Conservation (phyloP, 2,797 vertebrate species). For the Anisognathus igniventris region DNA sequence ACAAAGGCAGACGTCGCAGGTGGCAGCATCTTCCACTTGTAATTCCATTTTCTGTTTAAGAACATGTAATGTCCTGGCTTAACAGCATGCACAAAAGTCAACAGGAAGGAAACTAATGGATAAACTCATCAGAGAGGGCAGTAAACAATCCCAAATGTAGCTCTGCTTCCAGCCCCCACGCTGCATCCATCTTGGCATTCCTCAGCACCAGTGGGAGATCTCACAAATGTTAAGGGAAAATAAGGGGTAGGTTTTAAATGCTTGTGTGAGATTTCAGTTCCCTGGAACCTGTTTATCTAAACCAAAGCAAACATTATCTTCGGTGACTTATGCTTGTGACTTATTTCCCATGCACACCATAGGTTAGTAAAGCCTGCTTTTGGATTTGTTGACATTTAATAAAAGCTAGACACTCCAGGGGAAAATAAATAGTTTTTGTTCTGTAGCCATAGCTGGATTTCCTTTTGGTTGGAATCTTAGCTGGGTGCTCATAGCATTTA, state of each 20-base stretch:
- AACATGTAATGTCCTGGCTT: constrained; percentile 24
- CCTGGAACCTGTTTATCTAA: constrained; percentile 56
- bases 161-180: constrained; percentile 8
- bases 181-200: constrained; percentile 15
- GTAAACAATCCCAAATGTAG: constrained; percentile 15
- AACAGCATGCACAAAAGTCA: constrained; percentile 2
- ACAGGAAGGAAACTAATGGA: constrained; percentile 57
- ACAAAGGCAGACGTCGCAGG: neutral
- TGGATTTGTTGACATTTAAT: constrained; percentile 64
- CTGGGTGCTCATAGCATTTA: constrained; percentile 26
- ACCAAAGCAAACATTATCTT: constrained; percentile 59
- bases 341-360: constrained; percentile 40
- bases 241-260: constrained; percentile 38
- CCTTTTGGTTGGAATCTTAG: constrained; percentile 40
- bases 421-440: constrained; percentile 42
- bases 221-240: constrained; percentile 55
- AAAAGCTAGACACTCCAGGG: constrained; percentile 56
- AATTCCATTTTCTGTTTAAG: constrained; percentile 13
- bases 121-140: constrained; percentile 57
- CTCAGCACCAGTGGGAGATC: constrained; percentile 65
- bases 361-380: constrained; percentile 47
- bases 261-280: constrained; percentile 44
- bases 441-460: constrained; percentile 30
- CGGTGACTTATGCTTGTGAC: constrained; percentile 29
- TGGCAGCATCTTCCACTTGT: neutral